phyloP scores from a whole-genome alignment of 2,888 invertebrate genomes.

The Prostheceraeus crozeri region DNA sequence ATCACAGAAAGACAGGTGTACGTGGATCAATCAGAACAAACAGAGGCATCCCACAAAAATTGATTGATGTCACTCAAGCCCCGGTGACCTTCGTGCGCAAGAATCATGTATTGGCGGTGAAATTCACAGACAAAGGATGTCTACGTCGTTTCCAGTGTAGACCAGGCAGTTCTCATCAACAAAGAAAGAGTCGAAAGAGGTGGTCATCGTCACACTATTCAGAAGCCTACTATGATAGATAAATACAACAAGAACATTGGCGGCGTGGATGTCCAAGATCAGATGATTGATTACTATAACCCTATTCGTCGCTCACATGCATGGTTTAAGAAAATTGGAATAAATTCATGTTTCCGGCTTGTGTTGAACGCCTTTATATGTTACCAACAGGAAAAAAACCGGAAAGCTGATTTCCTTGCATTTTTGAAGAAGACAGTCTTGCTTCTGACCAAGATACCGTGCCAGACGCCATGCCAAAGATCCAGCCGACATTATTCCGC shows the following conservation, averaged over 20 bases:
- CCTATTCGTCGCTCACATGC: conserved; percentile 23
- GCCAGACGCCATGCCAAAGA: conserved; percentile 2
- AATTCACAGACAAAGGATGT: no score
- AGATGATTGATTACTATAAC: conserved; percentile 26
- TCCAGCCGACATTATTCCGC: no score
- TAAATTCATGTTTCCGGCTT: conserved; percentile 19
- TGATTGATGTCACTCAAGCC: conserved; percentile 13
- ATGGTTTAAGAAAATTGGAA: conserved; percentile 23
- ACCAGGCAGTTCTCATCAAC: conserved; percentile 23
- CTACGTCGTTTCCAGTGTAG: conserved; percentile 25
- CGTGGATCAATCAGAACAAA: conserved; percentile 23
- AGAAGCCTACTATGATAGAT: conserved; percentile 28
- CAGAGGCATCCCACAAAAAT: conserved; percentile 27
- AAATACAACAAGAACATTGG: conserved; percentile 21
- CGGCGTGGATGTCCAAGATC: conserved; percentile 28
- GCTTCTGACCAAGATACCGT: conserved; percentile 3
- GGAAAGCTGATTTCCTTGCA: conserved; percentile 25
- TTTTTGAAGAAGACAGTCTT: conserved; percentile 28
- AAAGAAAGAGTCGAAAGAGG: conserved; percentile 25
- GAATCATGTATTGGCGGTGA: no score
- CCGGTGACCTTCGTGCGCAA: conserved; percentile 20
- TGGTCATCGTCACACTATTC: conserved; percentile 11
- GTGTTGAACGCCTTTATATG: conserved; percentile 26
- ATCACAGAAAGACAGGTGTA: conserved; percentile 25
- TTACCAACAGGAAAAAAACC: conserved; percentile 23